Evolutionary conservation across 2,797 vertebrate species (phyloP), one percentile per base, ranked within the genome.

Genomic region (Chelon auratus): DNA sequence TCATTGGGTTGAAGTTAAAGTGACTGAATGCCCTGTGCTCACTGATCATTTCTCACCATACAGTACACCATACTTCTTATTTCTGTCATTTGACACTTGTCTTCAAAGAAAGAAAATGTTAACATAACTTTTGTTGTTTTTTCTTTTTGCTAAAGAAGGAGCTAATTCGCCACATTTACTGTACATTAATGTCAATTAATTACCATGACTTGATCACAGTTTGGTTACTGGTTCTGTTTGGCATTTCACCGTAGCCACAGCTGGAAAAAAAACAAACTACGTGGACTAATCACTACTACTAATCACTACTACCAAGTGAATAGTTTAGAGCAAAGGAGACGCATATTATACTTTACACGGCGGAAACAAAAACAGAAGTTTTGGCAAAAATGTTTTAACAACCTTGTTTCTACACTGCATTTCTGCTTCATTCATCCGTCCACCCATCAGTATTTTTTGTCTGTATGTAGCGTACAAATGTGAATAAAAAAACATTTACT

Each of bases 1-100:
- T 33, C 48, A 17, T 47, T 55, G 40, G 43, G 36, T 47, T 70
- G 24, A 40, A 57, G 22, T 63, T 79, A 52, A 75, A 72, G 62
- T 30, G 53, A 56, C 53, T 59, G 22, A 78, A 55, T 59, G 68
- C 18, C 5, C 33, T 57, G 63, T 59, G 30, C 7, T 50, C 58
- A n/a, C 22, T 59, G 10, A 75, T 30, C 45, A n/a, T 18, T 47
- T 9, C 17, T 43, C 15, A 15, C 14, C 13, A 15, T 45, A 48
- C 45, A 48, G 45, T 48, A n/a, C 15, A 8, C 53, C 43, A 39
- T 58, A 7, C 43, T 24, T 47, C 14, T 51, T n/a, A 53, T 60
- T 7, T 48, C 14, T 42, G 36, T 45, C 22, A 12, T 39, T 39
- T 2, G 2, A 8, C 59, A 13, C 22, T 45, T 20, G 9, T 56